Conservation (phyloP, 2,888 invertebrate species). For the Phrixothrix hirtus region DNA sequence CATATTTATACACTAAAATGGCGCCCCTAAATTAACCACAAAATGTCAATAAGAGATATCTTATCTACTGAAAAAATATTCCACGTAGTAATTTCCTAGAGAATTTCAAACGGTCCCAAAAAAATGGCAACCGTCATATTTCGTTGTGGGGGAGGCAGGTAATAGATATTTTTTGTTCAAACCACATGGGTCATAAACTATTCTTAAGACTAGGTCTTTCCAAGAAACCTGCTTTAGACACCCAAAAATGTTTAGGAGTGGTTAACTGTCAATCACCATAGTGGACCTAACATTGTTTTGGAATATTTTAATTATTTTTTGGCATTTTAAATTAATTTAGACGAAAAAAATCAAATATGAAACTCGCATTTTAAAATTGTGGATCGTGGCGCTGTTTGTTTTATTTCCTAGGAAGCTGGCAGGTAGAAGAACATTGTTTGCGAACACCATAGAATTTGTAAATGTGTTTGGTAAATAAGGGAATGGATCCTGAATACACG, state of each 20-base stretch:
- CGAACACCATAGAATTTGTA: slow-evolving; percentile 35
- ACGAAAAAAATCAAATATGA: neutral
- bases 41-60: no score
- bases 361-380: no score
- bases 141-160: slow-evolving; percentile 19
- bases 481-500: slow-evolving; percentile 31
- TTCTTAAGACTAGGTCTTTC: slow-evolving; percentile 35
- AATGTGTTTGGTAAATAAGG: slow-evolving; percentile 35
- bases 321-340: neutral
- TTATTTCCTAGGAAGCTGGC: slow-evolving; percentile 21
- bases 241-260: slow-evolving; percentile 36
- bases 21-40: no score
- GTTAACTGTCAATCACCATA: slow-evolving; percentile 35
- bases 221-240: slow-evolving; percentile 35
- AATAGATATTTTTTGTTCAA: slow-evolving; percentile 31
- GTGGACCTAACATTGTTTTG: neutral
- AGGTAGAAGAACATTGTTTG: slow-evolving; percentile 35
- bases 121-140: slow-evolving; percentile 10
- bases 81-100: no score
- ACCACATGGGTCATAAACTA: slow-evolving; percentile 37
- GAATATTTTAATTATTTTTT: neutral
- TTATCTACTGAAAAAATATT: no score
- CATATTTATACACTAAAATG: no score
- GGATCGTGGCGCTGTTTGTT: slow-evolving; percentile 12
- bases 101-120: no score